phyloP scores from a whole-genome alignment of 2,113 vertebrate genomes.

The Phrynosoma blainvillii region DNA sequence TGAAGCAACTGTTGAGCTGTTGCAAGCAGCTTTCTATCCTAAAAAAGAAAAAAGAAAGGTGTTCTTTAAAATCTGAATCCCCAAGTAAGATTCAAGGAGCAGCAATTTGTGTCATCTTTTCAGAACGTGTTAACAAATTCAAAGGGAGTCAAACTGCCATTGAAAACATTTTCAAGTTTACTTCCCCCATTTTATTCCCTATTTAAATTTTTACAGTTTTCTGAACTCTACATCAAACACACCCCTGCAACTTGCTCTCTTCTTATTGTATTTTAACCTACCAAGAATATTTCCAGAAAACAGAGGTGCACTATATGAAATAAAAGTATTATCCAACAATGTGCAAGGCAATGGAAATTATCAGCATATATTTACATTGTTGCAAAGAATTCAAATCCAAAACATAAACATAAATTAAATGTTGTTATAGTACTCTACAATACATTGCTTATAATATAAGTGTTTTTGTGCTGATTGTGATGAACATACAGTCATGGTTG shows the following conservation, averaged over 20 bases:
- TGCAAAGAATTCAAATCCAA: no score
- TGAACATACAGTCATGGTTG: constrained; percentile 20
- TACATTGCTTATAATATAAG: background rate
- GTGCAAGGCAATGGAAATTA: no score
- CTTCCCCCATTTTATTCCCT: background rate
- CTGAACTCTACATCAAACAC: background rate
- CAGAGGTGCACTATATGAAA: constrained; percentile 28
- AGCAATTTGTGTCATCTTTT: constrained; percentile 36
- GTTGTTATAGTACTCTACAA: background rate
- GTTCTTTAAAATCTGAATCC: constrained; percentile 42
- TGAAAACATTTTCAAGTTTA: background rate
- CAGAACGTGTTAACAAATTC: background rate
- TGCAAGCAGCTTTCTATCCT: constrained; percentile 96
- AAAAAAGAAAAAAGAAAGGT: constrained; percentile 53
- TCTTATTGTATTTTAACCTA: background rate
- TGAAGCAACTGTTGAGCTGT: constrained; percentile 98
- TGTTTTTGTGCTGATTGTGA: background rate
- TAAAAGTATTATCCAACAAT: background rate
- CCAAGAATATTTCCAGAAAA: constrained; percentile 6
- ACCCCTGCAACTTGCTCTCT: background rate
- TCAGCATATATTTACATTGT: no score
- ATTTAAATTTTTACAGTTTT: background rate
- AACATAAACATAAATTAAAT: no score
- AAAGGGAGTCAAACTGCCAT: background rate
- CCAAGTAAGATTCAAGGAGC: constrained; percentile 10